Conservation (phyloP, 1,140 invertebrate genomes). For the Bilobella aurantiaca region DNA sequence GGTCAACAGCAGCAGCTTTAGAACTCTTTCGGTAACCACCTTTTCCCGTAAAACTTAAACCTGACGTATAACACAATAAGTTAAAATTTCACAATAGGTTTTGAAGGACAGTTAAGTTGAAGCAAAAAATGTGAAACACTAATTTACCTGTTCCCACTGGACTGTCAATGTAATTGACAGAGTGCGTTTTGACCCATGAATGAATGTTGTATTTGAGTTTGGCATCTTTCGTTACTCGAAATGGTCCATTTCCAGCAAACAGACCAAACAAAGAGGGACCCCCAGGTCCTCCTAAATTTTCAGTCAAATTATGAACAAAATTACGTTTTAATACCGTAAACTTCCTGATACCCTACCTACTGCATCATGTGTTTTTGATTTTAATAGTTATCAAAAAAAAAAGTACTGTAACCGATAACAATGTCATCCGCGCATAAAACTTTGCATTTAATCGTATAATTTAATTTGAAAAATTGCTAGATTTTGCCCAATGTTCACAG, state of each 20-base stretch:
- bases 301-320: no score
- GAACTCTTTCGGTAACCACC: slow-evolving; percentile 40
- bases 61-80: slow-evolving; percentile 41
- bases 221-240: slow-evolving; percentile 41
- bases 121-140: not conserved
- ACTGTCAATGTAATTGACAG: slow-evolving; percentile 37
- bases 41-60: slow-evolving; percentile 32
- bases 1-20: slow-evolving; percentile 42
- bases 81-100: no score
- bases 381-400: no score
- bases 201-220: slow-evolving; percentile 40
- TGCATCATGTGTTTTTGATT: no score
- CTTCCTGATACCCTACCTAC: no score
- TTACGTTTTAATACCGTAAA: no score
- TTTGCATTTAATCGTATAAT: no score
- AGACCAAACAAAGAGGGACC: slow-evolving; percentile 46
- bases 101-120: not conserved
- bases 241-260: slow-evolving; percentile 46
- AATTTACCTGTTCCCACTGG: not conserved
- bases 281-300: slow-evolving; percentile 49
- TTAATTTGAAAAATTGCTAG: no score
- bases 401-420: no score
- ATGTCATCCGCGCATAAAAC: no score
- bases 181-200: slow-evolving; percentile 44
- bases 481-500: no score